These are phyloP conservation scores for Poicephalus gulielmi DNA, from an alignment of 2,113 vertebrate species.

Conservation along the genomic window DNA sequence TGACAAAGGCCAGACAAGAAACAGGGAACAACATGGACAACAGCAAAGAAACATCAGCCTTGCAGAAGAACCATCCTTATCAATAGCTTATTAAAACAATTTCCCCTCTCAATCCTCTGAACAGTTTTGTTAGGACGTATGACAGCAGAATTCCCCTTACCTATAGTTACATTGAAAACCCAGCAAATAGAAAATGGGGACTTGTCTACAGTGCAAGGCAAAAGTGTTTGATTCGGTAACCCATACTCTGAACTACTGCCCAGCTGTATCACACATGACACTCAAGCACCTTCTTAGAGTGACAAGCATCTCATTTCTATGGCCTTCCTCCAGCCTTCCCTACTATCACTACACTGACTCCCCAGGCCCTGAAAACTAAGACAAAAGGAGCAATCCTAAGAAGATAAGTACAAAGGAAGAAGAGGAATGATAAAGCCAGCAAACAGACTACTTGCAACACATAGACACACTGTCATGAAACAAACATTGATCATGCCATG, in stretches of 20 bases:
- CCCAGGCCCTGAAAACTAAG: background rate
- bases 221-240: background rate
- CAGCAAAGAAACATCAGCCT: background rate
- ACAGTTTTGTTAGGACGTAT: background rate
- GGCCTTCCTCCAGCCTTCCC: background rate
- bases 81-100: background rate
- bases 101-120: background rate
- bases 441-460: background rate
- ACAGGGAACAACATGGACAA: background rate
- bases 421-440: background rate
- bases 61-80: background rate
- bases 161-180: background rate
- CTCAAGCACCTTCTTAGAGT: background rate
- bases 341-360: background rate
- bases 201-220: background rate
- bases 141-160: background rate
- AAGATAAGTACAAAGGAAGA: background rate
- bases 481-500: background rate
- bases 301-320: background rate
- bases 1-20: accelerated
- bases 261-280: background rate
- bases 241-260: background rate
- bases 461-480: background rate
- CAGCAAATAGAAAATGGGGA: background rate
- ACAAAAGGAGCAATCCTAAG: background rate